Evolutionary conservation across 2,888 invertebrate genomes (phyloP).

Genomic region (Volucella inanis): DNA sequence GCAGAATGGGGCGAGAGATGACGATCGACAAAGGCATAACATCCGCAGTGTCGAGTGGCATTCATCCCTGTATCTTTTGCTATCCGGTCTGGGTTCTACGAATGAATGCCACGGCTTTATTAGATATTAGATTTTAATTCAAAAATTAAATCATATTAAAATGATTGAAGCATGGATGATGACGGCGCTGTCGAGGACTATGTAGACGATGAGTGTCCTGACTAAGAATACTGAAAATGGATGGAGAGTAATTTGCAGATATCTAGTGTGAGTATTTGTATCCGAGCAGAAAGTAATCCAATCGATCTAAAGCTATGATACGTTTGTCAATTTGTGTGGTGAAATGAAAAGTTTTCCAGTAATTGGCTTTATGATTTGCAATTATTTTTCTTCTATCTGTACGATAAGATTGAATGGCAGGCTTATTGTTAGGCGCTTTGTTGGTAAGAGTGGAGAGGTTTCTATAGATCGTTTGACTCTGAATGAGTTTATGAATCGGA

Average conservation of each 20-base stretch:
- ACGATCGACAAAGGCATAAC: slow-evolving; percentile 32
- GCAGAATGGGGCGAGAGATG: slow-evolving; percentile 11
- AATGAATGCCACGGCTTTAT: slow-evolving; percentile 52
- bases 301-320: background rate
- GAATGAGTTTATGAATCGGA: slow-evolving; percentile 35
- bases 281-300: background rate
- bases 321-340: slow-evolving; percentile 8
- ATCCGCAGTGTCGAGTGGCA: slow-evolving; percentile 56
- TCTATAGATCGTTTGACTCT: background rate
- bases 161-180: slow-evolving; percentile 57
- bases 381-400: slow-evolving; percentile 10
- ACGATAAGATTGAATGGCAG: background rate
- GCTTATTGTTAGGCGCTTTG: too few species aligned
- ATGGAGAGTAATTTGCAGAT: slow-evolving; percentile 3
- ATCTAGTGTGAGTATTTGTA: background rate
- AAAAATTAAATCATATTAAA: slow-evolving; percentile 69
- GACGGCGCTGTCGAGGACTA: background rate
- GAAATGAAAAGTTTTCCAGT: slow-evolving; percentile 36
- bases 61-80: slow-evolving; percentile 26
- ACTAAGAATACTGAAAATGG: background rate
- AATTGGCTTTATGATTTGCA: slow-evolving; percentile 61
- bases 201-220: background rate
- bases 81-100: slow-evolving; percentile 1
- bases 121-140: slow-evolving; percentile 72
- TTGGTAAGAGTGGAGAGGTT: background rate